A percentile compares a stretch with the other conserved stretches of the same genome.
phyloP scores from a whole-genome alignment of 2,888 invertebrate species.

The Apoderus coryli region DNA sequence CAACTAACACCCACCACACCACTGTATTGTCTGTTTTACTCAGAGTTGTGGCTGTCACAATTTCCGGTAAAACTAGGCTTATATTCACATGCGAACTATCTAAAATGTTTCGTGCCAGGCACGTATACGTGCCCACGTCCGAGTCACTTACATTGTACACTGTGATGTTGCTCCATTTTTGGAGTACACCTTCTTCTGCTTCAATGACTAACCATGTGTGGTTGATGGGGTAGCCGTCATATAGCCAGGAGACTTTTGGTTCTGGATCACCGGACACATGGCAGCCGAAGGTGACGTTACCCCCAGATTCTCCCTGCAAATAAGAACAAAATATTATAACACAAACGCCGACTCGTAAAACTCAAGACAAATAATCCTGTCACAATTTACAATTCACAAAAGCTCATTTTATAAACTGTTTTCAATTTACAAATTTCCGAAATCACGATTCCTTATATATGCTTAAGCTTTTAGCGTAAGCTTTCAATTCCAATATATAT shows the following conservation, averaged over 20 bases:
- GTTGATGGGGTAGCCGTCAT: conserved; percentile 54
- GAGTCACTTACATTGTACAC: conserved; percentile 67
- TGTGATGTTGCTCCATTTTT: conserved; percentile 66
- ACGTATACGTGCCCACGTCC: conserved; percentile 75
- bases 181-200: conserved; percentile 33
- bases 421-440: too few species aligned
- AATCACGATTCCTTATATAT: too few species aligned
- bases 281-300: conserved; percentile 70
- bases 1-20: conserved; percentile 56
- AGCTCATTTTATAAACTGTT: too few species aligned
- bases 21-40: conserved; percentile 58
- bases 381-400: too few species aligned
- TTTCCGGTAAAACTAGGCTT: conserved; percentile 49
- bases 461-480: too few species aligned
- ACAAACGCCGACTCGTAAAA: too few species aligned
- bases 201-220: conserved; percentile 35
- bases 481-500: too few species aligned
- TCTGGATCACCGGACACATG: conserved; percentile 70
- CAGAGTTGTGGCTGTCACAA: conserved; percentile 63
- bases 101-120: conserved; percentile 56
- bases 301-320: conserved; percentile 54
- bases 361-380: too few species aligned
- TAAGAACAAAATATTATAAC: too few species aligned
- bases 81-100: conserved; percentile 47
- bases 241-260: conserved; percentile 69